These are phyloP conservation scores for Dasypogon diadema DNA, from an alignment of 2,888 invertebrate genomes.

Conservation along the genomic window DNA sequence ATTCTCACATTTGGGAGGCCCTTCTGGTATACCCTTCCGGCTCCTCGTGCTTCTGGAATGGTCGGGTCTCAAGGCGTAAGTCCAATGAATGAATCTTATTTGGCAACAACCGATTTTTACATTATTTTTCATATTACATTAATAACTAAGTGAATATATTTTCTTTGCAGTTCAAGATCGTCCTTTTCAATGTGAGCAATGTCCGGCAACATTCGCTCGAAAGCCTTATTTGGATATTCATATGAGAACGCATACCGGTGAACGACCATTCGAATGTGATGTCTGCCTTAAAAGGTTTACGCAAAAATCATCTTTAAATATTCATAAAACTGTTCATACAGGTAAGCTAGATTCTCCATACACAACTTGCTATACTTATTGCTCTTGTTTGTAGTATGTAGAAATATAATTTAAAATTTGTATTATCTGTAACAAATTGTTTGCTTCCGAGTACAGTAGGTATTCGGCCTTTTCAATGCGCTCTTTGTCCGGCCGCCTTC, in stretches of 20 bases:
- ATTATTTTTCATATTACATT: too few species aligned
- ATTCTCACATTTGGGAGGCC: too few species aligned
- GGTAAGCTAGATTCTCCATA: conserved; percentile 62
- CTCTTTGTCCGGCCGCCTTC: conserved; percentile 73
- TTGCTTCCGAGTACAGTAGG: conserved; percentile 57
- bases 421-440: too few species aligned
- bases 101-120: too few species aligned
- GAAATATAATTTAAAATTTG: too few species aligned
- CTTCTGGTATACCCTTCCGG: too few species aligned
- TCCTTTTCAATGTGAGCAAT: conserved; percentile 70
- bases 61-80: too few species aligned
- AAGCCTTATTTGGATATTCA: conserved; percentile 71
- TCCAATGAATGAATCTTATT: too few species aligned
- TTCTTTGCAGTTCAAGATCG: conserved; percentile 58
- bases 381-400: too few species aligned
- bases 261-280: conserved; percentile 61
- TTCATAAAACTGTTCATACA: conserved; percentile 84
- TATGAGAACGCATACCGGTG: conserved; percentile 68
- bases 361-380: too few species aligned
- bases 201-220: conserved; percentile 73
- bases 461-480: conserved; percentile 71
- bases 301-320: conserved; percentile 85
- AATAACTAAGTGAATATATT: conserved; percentile 3
- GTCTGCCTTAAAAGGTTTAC: conserved; percentile 78
- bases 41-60: too few species aligned